phyloP scores from a whole-genome alignment of 2,888 invertebrate genomes.

The Tipula vernalis region DNA sequence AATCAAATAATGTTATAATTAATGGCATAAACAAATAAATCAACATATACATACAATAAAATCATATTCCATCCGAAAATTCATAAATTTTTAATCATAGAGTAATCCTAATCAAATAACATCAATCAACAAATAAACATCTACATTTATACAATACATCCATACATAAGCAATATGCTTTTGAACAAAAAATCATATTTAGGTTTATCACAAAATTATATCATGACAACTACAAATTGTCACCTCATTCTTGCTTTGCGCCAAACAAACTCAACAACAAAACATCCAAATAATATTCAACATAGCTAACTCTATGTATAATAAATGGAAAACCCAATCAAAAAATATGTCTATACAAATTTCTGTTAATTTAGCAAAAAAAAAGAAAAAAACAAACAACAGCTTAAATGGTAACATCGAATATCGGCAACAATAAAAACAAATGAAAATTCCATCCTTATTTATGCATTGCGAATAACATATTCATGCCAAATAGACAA shows the following conservation, averaged over 20 bases:
- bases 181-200: neutral
- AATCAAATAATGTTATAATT: neutral
- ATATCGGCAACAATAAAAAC: neutral
- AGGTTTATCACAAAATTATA: neutral
- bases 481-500: neutral
- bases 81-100: neutral
- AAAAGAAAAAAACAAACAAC: neutral
- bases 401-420: neutral
- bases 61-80: neutral
- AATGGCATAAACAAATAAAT: neutral
- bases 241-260: neutral
- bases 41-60: neutral
- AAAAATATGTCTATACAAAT: neutral
- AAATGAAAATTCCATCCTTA: neutral
- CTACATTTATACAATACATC: neutral
- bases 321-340: constrained; percentile 1
- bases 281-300: neutral
- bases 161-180: neutral
- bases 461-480: neutral
- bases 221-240: constrained; percentile 9
- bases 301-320: neutral
- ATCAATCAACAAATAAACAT: neutral
- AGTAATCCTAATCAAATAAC: neutral
- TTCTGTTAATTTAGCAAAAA: neutral
- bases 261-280: neutral